These are phyloP conservation scores for Prenolepis imparis DNA, from an alignment of 2,888 invertebrate genomes.

Conservation along the genomic window DNA sequence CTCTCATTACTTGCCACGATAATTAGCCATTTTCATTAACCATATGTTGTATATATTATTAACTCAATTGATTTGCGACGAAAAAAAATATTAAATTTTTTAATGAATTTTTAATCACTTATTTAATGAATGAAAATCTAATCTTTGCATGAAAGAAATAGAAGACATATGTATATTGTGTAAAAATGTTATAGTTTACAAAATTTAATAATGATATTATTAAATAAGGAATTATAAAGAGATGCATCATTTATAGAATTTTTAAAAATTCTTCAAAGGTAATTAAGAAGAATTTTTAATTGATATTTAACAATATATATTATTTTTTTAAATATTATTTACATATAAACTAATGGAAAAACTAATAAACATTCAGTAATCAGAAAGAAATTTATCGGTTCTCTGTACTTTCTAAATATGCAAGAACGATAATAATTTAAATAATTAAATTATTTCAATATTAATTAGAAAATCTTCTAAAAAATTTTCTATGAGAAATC, in stretches of 20 bases:
- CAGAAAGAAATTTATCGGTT: background rate
- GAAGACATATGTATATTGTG: background rate
- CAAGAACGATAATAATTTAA: background rate
- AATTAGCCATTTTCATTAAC: constrained; percentile 6
- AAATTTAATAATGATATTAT: background rate
- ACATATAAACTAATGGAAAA: background rate
- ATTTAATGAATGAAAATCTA: background rate
- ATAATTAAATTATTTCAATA: background rate
- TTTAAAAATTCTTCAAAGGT: background rate
- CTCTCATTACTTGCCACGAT: constrained; percentile 5
- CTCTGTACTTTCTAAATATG: background rate
- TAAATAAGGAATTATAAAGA: background rate
- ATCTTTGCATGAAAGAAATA: no score
- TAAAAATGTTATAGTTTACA: background rate
- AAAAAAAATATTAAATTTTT: background rate
- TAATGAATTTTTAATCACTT: no score
- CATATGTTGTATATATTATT: background rate
- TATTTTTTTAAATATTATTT: background rate
- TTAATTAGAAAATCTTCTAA: background rate
- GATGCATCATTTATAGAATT: background rate
- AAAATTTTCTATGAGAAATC: background rate
- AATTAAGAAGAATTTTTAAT: background rate
- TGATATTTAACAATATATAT: constrained; percentile 20
- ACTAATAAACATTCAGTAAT: background rate
- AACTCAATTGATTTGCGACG: background rate